These are phyloP conservation scores for Oenanthe melanoleuca DNA, from an alignment of 2,113 vertebrate genomes.

Conservation along the genomic window DNA sequence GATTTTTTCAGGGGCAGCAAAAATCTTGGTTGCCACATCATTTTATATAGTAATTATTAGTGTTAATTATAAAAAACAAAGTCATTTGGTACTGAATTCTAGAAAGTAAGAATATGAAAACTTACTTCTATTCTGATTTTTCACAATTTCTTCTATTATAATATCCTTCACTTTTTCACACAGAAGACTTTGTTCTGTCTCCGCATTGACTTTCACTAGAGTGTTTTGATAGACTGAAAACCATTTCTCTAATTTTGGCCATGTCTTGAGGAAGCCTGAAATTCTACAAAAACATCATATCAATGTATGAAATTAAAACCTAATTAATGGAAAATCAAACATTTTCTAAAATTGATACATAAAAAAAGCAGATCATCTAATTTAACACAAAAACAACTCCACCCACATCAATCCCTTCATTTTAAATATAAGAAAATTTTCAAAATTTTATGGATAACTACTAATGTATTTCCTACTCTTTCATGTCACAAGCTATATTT, in stretches of 20 bases:
- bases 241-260: conserved; percentile 87
- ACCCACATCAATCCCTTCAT: neutral
- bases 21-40: neutral
- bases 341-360: neutral
- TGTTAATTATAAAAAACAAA: neutral
- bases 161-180: conserved; percentile 77
- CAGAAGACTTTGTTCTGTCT: conserved; percentile 74
- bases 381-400: neutral
- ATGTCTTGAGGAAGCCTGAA: conserved; percentile 82
- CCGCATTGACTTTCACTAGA: conserved; percentile 83
- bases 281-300: conserved; percentile 76
- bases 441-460: neutral
- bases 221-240: conserved; percentile 80
- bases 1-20: neutral
- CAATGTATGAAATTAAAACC: neutral
- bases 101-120: neutral
- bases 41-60: neutral
- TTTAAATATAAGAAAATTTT: neutral
- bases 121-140: conserved; percentile 79
- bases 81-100: neutral
- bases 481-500: neutral
- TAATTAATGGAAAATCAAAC: neutral
- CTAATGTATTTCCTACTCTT: neutral
- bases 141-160: conserved; percentile 66
- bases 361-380: neutral